A percentile compares a stretch with the other conserved stretches of the same genome.
These are phyloP conservation scores for Drosophila neonasuta DNA, from an alignment of 2,888 invertebrate genomes.

Conservation along the genomic window DNA sequence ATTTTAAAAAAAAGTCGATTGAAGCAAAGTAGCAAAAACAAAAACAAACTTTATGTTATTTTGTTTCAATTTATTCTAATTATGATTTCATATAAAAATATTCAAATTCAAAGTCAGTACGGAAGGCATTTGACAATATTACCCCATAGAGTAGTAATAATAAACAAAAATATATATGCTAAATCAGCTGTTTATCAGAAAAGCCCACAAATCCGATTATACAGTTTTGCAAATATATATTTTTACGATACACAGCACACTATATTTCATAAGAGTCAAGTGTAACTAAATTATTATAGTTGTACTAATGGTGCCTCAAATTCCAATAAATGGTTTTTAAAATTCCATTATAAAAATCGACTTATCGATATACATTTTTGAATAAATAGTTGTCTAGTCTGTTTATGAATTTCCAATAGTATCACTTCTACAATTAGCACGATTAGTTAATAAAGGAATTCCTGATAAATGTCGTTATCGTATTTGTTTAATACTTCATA, in stretches of 20 bases:
- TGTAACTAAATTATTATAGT: too few species aligned
- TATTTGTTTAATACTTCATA: slow-evolving; percentile 5
- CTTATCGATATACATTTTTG: slow-evolving; percentile 18
- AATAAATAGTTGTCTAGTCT: not conserved
- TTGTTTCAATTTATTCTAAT: too few species aligned
- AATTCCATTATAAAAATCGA: slow-evolving; percentile 3
- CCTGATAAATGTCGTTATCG: slow-evolving; percentile 10
- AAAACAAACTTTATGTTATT: too few species aligned
- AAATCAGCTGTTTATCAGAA: not conserved
- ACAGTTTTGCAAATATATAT: not conserved
- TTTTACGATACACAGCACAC: not conserved
- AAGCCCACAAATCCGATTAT: not conserved
- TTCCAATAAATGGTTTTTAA: not conserved
- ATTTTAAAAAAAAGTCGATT: too few species aligned
- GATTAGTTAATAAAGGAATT: not conserved
- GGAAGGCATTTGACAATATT: too few species aligned
- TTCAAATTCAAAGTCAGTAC: too few species aligned
- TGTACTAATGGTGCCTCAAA: too few species aligned
- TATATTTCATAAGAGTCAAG: not conserved
- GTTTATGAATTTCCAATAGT: not conserved
- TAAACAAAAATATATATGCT: too few species aligned
- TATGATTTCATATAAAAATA: too few species aligned
- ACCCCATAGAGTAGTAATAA: too few species aligned
- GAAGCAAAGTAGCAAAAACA: too few species aligned
- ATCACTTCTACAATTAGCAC: not conserved